Percentiles rank a stretch among this genome's conserved stretches.
These are phyloP conservation scores for Gymnobelideus leadbeateri DNA, from an alignment of 2,113 vertebrate genomes.

Conservation along the genomic window DNA sequence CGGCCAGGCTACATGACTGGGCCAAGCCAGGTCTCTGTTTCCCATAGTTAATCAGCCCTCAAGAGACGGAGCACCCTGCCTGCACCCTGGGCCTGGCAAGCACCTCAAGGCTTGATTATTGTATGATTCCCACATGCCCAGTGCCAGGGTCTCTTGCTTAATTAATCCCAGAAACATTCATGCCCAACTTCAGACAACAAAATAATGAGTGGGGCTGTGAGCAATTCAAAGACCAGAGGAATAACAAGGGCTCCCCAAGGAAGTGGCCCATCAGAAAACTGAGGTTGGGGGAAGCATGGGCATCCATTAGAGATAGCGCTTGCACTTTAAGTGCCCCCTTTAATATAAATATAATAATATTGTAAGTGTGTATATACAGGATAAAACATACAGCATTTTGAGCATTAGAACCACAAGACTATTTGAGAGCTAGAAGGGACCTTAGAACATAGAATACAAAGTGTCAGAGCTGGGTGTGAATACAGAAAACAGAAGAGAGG, in stretches of 20 bases:
- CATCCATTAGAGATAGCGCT: conserved; percentile 81
- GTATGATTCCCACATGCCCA: conserved; percentile 85
- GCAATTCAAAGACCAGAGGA: conserved; percentile 87
- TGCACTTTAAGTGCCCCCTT: conserved; percentile 81
- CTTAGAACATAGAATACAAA: not conserved
- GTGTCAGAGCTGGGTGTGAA: not conserved
- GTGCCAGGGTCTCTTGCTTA: conserved; percentile 87
- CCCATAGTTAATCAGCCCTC: conserved; percentile 87
- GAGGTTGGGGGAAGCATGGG: conserved; percentile 83
- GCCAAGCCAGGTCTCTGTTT: conserved; percentile 81
- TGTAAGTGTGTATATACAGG: conserved; percentile 75
- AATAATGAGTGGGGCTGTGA: conserved; percentile 88
- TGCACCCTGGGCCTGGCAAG: conserved; percentile 74
- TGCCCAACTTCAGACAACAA: conserved; percentile 89
- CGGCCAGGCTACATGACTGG: conserved; percentile 80
- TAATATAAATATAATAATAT: conserved; percentile 85
- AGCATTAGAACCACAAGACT: conserved; percentile 58
- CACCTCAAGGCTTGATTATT: conserved; percentile 88
- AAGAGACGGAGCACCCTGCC: conserved; percentile 80
- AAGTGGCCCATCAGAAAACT: conserved; percentile 80
- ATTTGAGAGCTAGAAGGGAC: not conserved
- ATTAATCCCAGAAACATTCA: conserved; percentile 89
- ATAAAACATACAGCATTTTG: conserved; percentile 75
- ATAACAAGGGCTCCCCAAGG: conserved; percentile 86
- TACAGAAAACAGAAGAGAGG: not conserved